Evolutionary conservation across 2,888 invertebrate genomes (phyloP).

Genomic region (Cerceris ruficornis): DNA sequence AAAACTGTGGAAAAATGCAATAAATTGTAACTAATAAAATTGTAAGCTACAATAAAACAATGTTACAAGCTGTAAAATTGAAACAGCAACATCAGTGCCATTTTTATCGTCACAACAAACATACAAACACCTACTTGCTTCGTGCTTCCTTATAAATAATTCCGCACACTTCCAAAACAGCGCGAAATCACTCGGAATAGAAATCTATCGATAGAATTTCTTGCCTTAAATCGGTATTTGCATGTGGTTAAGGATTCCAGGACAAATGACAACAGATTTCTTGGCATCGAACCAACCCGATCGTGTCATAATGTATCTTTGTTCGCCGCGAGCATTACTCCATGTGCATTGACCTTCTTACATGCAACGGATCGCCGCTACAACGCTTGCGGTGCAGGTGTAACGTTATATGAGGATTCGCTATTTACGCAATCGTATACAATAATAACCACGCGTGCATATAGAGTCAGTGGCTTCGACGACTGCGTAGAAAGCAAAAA

Average conservation of each 20-base stretch:
- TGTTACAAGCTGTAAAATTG: too few relatives aligned
- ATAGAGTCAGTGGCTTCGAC: slow-evolving; percentile 25
- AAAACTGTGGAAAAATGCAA: too few relatives aligned
- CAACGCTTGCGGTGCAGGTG: slow-evolving; percentile 45
- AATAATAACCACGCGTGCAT: slow-evolving; percentile 14
- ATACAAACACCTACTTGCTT: background rate
- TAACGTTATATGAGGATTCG: slow-evolving; percentile 47
- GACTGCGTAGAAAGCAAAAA: slow-evolving; percentile 31
- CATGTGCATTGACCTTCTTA: slow-evolving; percentile 68
- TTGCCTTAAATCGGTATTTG: slow-evolving; percentile 29
- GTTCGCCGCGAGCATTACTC: slow-evolving; percentile 59
- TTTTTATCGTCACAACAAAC: too few relatives aligned
- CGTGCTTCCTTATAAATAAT: background rate
- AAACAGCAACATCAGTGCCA: too few relatives aligned
- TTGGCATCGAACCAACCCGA: slow-evolving; percentile 57
- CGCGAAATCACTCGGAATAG: background rate
- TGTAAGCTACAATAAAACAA: too few relatives aligned
- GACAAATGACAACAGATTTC: slow-evolving; percentile 45
- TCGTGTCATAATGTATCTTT: slow-evolving; percentile 58
- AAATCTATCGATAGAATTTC: background rate
- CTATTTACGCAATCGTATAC: slow-evolving; percentile 29
- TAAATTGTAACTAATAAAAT: too few relatives aligned
- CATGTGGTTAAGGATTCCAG: slow-evolving; percentile 30
- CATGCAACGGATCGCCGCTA: slow-evolving; percentile 40
- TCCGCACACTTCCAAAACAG: background rate